Evolutionary conservation across 2,113 vertebrate species (phyloP).

Genomic region (Gnathonemus longibarbis): DNA sequence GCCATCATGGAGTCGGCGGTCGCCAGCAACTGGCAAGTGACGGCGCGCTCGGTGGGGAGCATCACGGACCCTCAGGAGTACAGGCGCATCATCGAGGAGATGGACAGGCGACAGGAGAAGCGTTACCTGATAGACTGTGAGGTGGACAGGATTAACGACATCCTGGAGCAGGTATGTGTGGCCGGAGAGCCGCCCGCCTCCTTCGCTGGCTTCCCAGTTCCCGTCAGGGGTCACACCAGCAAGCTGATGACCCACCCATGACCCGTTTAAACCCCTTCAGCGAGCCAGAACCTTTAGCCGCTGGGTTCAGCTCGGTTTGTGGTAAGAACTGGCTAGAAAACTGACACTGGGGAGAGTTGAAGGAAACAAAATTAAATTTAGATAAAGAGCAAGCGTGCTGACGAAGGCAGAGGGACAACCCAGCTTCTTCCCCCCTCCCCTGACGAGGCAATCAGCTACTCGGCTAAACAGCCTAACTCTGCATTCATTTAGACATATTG

Average conservation of each 20-base stretch:
- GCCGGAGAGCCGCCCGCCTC: background rate
- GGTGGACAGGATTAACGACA: conserved; percentile 90
- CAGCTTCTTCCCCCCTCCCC: conserved; percentile 34
- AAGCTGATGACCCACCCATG: background rate
- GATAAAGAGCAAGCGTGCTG: conserved; percentile 53
- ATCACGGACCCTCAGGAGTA: conserved; percentile 91
- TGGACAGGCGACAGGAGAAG: conserved; percentile 97
- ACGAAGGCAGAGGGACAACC: background rate
- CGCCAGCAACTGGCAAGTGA: conserved; percentile 98
- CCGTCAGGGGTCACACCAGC: background rate
- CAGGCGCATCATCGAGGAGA: conserved; percentile 93
- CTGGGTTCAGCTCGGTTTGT: background rate
- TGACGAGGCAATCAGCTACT: conserved; percentile 45
- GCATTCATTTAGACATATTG: conserved; percentile 54
- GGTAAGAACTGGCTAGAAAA: background rate
- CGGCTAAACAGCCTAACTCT: conserved; percentile 51
- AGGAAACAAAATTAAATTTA: conserved; percentile 48
- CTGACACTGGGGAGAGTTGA: background rate
- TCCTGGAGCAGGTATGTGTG: conserved; percentile 86
- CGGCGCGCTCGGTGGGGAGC: conserved; percentile 89
- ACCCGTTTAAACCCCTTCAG: background rate
- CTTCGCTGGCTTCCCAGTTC: background rate
- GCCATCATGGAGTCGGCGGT: conserved; percentile 98
- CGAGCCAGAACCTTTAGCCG: background rate
- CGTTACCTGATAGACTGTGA: conserved; percentile 95